These are phyloP conservation scores for Graptemys geographica DNA, from an alignment of 2,797 vertebrate genomes.

Conservation along the genomic window DNA sequence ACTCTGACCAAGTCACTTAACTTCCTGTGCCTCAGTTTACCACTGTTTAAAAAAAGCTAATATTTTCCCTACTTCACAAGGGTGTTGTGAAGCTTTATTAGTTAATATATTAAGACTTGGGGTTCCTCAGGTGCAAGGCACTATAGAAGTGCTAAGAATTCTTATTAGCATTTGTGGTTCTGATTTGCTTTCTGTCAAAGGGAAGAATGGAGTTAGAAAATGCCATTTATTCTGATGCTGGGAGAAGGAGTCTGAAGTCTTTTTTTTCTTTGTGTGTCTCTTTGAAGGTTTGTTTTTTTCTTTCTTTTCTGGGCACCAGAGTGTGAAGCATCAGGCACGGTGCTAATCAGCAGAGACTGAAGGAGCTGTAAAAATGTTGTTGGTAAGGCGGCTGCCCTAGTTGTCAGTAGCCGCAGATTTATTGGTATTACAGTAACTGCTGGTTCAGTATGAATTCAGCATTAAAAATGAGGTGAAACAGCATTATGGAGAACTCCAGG, in stretches of 20 bases:
- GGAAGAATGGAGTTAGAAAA: slow-evolving; percentile 63
- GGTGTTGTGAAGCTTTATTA: slow-evolving; percentile 34
- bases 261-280: slow-evolving; percentile 5
- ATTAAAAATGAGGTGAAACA: not conserved
- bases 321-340: not conserved
- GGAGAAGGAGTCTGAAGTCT: slow-evolving; percentile 37
- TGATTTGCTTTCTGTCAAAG: slow-evolving; percentile 69
- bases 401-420: not conserved
- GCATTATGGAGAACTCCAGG: not conserved
- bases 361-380: not conserved
- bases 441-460: fast-evolving
- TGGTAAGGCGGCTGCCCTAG: not conserved
- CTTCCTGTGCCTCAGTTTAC: fast-evolving
- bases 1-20: not conserved
- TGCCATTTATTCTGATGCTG: slow-evolving; percentile 60
- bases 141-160: slow-evolving; percentile 24
- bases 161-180: slow-evolving; percentile 52
- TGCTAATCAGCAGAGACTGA: not conserved
- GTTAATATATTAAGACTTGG: slow-evolving; percentile 28
- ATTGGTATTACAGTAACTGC: not conserved
- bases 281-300: not conserved
- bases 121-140: slow-evolving; percentile 45
- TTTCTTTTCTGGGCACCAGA: not conserved
- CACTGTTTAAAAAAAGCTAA: not conserved
- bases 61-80: slow-evolving; percentile 26